Base-by-base conservation (phyloP, 2,888 invertebrate genomes). In the Iphiclides podalirius region DNA sequence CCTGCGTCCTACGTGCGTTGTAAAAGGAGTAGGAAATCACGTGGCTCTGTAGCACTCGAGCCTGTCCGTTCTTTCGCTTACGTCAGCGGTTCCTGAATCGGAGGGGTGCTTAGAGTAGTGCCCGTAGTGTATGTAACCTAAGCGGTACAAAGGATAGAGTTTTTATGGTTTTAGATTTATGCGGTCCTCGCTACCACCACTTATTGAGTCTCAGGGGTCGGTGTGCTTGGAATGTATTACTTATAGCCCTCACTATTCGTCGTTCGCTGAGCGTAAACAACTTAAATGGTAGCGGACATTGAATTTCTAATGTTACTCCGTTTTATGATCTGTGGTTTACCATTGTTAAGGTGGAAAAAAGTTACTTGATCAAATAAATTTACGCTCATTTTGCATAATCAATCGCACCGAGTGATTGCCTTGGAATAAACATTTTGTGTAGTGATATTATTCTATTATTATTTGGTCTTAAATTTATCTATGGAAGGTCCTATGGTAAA, bases 81-180 rank as follows among this genome's bases (percentile, higher is more conserved):
- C 20, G 42, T 11, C 11, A 47, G 47, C 47, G 17, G 47, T n/a
- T n/a, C n/a, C n/a, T n/a, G n/a, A 17, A 40, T 47, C 40, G 41
- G 41, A 35, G 37, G 42, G 48, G 42, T 42, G 31, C 15, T 41
- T 36, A 26, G 31, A 23, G 42, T 42, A 48, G 42, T 43, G 38
- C 39, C 44, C 44, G 44, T 44, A 44, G 49, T 43, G 42, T 40
- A 50, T 43, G 42, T 40, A 50, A 50, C 49, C 39, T 39, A 39
- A 50, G 35, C 38, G 44, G 44, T 50, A 50, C 44, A 50, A 50
- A 44, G 49, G 39, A 50, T 50, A 44, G 44, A 50, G 39, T 40
- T 44, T 50, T 50, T 50, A 44, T 40, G 43, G 49, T 49, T 50
- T 44, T 44, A 50, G 49, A n/a, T n/a, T 39, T 44, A 39, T 44